Base-by-base conservation (phyloP, 2,888 invertebrate genomes). In the Oxycera nigricornis region DNA sequence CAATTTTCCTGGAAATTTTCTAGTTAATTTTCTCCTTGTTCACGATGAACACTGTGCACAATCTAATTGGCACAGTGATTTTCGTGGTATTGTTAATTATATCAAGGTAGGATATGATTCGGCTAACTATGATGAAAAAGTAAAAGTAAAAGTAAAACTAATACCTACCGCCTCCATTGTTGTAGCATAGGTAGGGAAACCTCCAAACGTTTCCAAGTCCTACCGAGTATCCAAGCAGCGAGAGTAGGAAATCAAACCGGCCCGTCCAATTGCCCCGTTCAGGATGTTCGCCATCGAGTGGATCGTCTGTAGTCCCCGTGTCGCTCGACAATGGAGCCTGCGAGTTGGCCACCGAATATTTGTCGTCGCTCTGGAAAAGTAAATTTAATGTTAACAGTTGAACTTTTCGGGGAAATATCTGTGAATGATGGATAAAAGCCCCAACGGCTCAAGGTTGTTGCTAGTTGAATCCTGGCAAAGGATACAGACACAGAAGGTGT, bases 171-270 rank as follows among this genome's bases (percentile, higher is more conserved):
- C 92, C 92, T 59, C 92, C 92, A 82, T 92, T 92, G 77, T 91
- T 91, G 82, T 92, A 92, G 83, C 91, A 91, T 28, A 92, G 87
- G 82, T 91, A 92, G 1, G 92, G 92, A 83, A 92, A 92, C 26
- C 92, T 87, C 92, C 92, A 92, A 20, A 92, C 91, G 81, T 92
- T 92, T 77, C 92, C 92, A 73, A 92, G 85, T 1, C 92, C 92
- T 68, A 92, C 92, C 77, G 91, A 91, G 82, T 91, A 92, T 30
- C 91, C 92, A 76, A 92, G 85, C 75, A 92, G 86, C 9, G 91
- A 91, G 39, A 92, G 86, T 26, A 92, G 86, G 82, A 92, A 92
- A 85, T 92, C 92, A 80, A 91, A 91, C 74, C 90, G 88, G n/a
- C 91, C 91, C 14, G 91, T 90, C 92, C 92, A 92, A 81, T 90